A percentile compares a stretch with the other conserved stretches of the same genome.
These are phyloP conservation scores for Salmo trutta DNA, from an alignment of 2,797 vertebrate species.

Conservation along the genomic window DNA sequence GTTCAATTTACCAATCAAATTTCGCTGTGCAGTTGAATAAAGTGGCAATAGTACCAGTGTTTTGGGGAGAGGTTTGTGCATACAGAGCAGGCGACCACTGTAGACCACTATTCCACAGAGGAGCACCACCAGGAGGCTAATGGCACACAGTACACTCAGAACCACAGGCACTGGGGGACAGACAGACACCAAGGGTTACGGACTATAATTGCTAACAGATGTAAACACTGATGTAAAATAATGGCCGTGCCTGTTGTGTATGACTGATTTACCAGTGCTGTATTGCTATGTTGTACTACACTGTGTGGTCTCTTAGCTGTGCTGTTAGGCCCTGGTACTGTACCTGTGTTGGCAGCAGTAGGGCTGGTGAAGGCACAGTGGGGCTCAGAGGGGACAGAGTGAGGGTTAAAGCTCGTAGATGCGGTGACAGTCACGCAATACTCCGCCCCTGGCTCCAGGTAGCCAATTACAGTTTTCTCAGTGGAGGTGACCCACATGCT, in stretches of 20 bases:
- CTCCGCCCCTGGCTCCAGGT: constrained; percentile 66
- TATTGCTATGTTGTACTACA: too few relatives aligned
- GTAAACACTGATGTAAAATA: not conserved
- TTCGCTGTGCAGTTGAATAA: too few relatives aligned
- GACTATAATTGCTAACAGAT: not conserved
- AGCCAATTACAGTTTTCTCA: constrained; percentile 46
- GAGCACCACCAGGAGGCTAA: constrained; percentile 33
- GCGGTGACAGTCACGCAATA: constrained; percentile 62
- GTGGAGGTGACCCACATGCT: constrained; percentile 25
- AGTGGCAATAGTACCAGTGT: constrained; percentile 34
- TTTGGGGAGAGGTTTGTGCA: not conserved
- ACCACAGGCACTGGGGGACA: constrained; percentile 43
- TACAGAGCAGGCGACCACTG: constrained; percentile 9
- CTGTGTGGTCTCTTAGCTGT: not conserved
- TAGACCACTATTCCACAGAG: constrained; percentile 21
- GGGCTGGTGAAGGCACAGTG: constrained; percentile 65
- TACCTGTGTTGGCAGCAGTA: constrained; percentile 5
- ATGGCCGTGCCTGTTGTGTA: not conserved
- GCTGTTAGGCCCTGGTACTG: not conserved
- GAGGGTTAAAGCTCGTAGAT: not conserved
- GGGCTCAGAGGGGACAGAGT: constrained; percentile 26
- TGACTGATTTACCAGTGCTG: not conserved
- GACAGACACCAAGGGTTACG: not conserved
- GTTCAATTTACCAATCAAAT: too few relatives aligned
- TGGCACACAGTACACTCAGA: constrained; percentile 30